Conservation (phyloP, 2,888 invertebrate genomes). For the Rhogogaster chlorosoma region DNA sequence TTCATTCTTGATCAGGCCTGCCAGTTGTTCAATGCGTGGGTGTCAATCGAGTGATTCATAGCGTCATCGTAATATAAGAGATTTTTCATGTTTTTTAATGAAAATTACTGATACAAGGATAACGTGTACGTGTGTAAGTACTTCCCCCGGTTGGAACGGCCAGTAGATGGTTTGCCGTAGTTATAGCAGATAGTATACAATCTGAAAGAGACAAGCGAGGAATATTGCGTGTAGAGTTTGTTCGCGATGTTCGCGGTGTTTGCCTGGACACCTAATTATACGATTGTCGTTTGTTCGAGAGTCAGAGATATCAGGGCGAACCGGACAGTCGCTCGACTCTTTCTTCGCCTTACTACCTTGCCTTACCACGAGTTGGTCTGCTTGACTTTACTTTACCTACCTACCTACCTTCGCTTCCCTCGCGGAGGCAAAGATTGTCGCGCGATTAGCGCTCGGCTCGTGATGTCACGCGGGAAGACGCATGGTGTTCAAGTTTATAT, state of each 20-base stretch:
- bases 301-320: constrained; percentile 64
- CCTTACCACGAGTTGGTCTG: background rate
- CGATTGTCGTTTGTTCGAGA: constrained; percentile 74
- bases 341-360: constrained; percentile 44
- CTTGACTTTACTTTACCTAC: background rate
- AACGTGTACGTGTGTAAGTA: background rate
- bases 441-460: constrained; percentile 76
- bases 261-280: constrained; percentile 75
- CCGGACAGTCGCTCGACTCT: constrained; percentile 62
- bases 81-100: background rate
- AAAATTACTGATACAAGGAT: background rate
- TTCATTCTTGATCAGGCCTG: background rate
- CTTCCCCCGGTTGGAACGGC: background rate
- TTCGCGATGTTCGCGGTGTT: constrained; percentile 62
- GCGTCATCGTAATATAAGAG: background rate
- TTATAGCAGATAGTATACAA: background rate
- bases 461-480: constrained; percentile 76
- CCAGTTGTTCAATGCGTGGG: background rate
- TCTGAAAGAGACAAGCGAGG: background rate
- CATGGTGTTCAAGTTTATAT: constrained; percentile 74
- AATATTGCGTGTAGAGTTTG: constrained; percentile 40
- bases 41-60: background rate
- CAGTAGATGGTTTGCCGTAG: background rate
- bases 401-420: constrained; percentile 53
- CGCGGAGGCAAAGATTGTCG: constrained; percentile 75